Evolutionary conservation across 2,888 invertebrate species (phyloP), one percentile per base, ranked within the genome.

Genomic region (Lasioglossum morio): DNA sequence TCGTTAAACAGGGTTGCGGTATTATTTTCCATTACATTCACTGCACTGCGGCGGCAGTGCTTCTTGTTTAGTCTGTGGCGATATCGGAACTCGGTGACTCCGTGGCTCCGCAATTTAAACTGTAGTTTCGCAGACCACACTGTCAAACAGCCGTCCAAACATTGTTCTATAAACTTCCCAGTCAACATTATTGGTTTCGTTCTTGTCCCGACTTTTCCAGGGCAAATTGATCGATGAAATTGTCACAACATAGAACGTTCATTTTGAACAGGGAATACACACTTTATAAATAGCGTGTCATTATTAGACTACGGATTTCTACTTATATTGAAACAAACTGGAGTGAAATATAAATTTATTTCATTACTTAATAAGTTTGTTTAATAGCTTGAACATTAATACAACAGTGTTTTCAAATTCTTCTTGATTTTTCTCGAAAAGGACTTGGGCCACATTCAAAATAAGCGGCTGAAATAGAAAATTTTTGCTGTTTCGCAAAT

Each of bases 1-100:
- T 77, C 79, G 79, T 82, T 74, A 79, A 82, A 79, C 73, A 82
- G 79, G 79, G 73, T 70, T 12, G 43, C 60, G 10, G 46, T 46
- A 66, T 43, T 46, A 46, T 66, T 77, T 66, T 43, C 43, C 46
- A 34, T 66, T 66, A 69, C 69, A 5, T 3, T 1, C 37, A 23
- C 23, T 12, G 37, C 69, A 37, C 10, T 12, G 69, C 34, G 69
- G 69, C 4, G 4, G 69, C 37, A 4, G 19, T 40, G 69, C 10
- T 37, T 69, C 69, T 40, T 69, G 69, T 34, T 69, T 69, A 69
- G 69, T 23, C 69, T 4, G 23, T 12, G 1, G 4, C 37, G 23
- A 10, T 30, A 30, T 60, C 23, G 69, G n/a, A 69, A 69, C 69
- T 23, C 23, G 8, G 37, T 4, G 37, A 40, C 37, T 69, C 2